A percentile compares a stretch with the other conserved stretches of the same genome.
phyloP scores from a whole-genome alignment of 2,797 vertebrate genomes.

The Sebastes glaucus region DNA sequence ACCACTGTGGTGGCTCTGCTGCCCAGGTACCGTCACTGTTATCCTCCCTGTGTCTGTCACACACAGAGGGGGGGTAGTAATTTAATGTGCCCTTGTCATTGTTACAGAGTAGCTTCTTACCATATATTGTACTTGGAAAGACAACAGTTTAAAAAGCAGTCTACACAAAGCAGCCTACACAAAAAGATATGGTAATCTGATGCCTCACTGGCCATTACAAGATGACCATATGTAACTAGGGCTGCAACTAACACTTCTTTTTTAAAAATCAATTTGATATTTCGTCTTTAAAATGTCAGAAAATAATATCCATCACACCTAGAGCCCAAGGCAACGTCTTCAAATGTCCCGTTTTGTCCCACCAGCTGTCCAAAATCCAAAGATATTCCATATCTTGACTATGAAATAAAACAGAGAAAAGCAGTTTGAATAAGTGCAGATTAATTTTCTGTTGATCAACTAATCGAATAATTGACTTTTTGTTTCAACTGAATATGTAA shows the following conservation, averaged over 20 bases:
- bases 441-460: too few species aligned
- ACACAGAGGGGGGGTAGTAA: neutral
- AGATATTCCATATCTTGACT: neutral
- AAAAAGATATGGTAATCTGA: neutral
- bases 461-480: too few species aligned
- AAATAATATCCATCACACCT: neutral
- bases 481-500: too few species aligned
- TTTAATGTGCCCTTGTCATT: neutral
- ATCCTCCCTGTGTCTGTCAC: neutral
- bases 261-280: neutral
- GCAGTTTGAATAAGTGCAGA: too few species aligned
- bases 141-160: neutral
- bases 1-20: conserved; percentile 88
- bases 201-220: neutral
- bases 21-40: conserved; percentile 85
- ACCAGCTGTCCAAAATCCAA: neutral
- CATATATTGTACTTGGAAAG: neutral
- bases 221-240: neutral
- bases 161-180: neutral
- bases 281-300: neutral
- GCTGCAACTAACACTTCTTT: neutral
- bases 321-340: neutral
- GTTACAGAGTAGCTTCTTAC: neutral
- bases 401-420: too few species aligned
- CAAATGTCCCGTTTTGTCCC: neutral